phyloP scores from a whole-genome alignment of 2,888 invertebrate species.

The Entomobrya multifasciata region DNA sequence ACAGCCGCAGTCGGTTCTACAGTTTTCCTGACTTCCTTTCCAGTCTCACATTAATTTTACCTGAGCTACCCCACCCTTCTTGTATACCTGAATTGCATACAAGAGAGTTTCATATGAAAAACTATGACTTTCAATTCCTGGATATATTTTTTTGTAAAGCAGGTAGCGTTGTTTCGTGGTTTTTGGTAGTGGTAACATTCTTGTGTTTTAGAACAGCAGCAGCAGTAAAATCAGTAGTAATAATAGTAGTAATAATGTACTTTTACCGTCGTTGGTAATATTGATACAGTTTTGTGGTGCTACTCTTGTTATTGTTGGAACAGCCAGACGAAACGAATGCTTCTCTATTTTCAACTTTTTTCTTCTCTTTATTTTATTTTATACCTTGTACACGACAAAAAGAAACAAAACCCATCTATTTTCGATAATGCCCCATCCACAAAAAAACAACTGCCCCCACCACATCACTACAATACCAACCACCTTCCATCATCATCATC shows the following conservation, averaged over 20 bases:
- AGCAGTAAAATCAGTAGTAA: background rate
- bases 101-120: background rate
- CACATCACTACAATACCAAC: background rate
- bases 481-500: background rate
- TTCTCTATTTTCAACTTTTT: background rate
- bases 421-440: slow-evolving; percentile 40
- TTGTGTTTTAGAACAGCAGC: no score
- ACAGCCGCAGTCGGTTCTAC: background rate
- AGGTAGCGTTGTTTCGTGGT: no score
- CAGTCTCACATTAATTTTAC: slow-evolving; percentile 66
- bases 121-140: background rate
- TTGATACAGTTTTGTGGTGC: no score
- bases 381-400: background rate
- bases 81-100: background rate
- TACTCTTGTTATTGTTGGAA: no score
- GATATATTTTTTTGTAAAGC: slow-evolving; percentile 1
- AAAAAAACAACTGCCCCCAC: background rate
- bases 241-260: background rate
- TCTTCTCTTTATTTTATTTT: slow-evolving; percentile 1
- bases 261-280: no score
- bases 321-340: slow-evolving; percentile 1
- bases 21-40: slow-evolving; percentile 69
- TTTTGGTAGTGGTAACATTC: no score
- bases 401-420: slow-evolving; percentile 27
- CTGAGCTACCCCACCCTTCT: slow-evolving; percentile 67